Percentiles rank a stretch among this genome's conserved stretches.
phyloP scores from a whole-genome alignment of 2,113 vertebrate species.

The Syrrhaptes paradoxus region DNA sequence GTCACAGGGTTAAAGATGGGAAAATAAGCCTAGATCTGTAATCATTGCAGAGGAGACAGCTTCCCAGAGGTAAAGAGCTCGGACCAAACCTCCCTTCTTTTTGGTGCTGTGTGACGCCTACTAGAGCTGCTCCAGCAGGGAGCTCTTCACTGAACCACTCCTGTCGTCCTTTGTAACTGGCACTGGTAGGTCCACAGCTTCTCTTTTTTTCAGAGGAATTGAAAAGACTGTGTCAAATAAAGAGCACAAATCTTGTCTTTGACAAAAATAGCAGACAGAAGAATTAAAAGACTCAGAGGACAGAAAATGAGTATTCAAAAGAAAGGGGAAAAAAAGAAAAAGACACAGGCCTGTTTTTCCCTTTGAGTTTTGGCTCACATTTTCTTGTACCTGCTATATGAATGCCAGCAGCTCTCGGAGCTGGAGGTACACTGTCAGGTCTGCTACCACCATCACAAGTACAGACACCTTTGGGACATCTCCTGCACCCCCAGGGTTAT shows the following conservation, averaged over 20 bases:
- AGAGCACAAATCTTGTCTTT: background rate
- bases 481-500: background rate
- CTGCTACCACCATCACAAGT: background rate
- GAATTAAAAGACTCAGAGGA: background rate
- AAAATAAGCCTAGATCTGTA: background rate
- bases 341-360: background rate
- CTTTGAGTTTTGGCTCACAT: background rate
- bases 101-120: background rate
- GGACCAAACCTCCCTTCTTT: background rate
- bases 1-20: background rate
- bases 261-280: slow-evolving; percentile 20
- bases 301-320: slow-evolving; percentile 8
- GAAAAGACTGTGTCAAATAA: slow-evolving; percentile 13
- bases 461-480: background rate
- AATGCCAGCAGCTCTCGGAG: background rate
- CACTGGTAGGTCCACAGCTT: background rate
- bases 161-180: background rate
- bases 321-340: too few species aligned
- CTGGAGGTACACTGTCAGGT: background rate
- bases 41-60: background rate
- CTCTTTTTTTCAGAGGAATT: background rate
- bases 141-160: background rate
- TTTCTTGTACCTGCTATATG: background rate
- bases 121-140: background rate
- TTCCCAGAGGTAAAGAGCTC: background rate